These are phyloP conservation scores for Xanthorhoe designata DNA, from an alignment of 2,888 invertebrate genomes.

Conservation along the genomic window DNA sequence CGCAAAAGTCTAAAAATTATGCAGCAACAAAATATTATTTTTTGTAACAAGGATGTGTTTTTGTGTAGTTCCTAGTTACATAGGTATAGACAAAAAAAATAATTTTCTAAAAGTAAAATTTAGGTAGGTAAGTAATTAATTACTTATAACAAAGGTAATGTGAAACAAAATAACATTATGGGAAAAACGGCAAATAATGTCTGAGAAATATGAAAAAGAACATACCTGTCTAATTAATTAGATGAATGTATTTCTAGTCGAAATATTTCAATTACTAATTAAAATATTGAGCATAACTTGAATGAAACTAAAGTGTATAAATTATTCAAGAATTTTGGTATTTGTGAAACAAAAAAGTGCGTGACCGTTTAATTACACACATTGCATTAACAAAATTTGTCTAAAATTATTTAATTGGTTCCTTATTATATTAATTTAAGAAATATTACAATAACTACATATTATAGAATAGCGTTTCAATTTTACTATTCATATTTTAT, in stretches of 20 bases:
- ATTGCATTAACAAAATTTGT: constrained; percentile 6
- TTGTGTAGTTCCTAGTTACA: no score
- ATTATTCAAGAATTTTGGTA: constrained; percentile 21
- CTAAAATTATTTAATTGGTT: neutral
- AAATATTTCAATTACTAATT: constrained; percentile 39
- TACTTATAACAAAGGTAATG: neutral
- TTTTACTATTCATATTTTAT: no score
- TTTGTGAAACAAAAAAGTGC: constrained; percentile 24
- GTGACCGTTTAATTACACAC: constrained; percentile 11
- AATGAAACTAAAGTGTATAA: constrained; percentile 32
- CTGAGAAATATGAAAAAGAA: constrained; percentile 38
- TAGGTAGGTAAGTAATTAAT: no score
- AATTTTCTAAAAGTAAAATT: no score
- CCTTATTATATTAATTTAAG: neutral
- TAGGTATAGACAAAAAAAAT: no score
- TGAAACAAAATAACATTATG: constrained; percentile 16
- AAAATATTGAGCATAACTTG: constrained; percentile 43
- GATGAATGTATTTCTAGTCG: constrained; percentile 32
- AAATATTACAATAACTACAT: neutral
- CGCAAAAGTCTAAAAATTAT: no score
- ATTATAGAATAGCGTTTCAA: no score
- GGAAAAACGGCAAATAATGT: constrained; percentile 24
- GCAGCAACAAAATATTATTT: no score
- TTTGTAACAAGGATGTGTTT: no score
- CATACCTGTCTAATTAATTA: constrained; percentile 47